Evolutionary conservation across 1,140 invertebrate genomes (phyloP).

Genomic region (Lycorma delicatula): DNA sequence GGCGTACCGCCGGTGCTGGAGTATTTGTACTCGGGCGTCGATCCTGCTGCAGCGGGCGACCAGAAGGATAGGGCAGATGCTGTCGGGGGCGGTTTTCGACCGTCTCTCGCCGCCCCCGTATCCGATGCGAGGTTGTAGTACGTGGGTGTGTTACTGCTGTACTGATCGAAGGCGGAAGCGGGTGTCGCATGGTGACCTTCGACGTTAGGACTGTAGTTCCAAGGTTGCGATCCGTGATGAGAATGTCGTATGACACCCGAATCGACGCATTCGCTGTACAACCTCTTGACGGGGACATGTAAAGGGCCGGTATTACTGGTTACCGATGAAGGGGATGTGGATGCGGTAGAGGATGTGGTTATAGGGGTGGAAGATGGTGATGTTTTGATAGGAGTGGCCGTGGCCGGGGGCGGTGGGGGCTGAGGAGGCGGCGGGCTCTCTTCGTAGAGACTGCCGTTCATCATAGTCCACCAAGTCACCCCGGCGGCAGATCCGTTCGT

Average conservation of each 20-base stretch:
- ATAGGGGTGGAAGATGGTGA: constrained; percentile 43
- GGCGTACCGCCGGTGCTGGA: constrained; percentile 41
- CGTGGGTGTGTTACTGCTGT: constrained; percentile 56
- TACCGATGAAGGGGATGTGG: constrained; percentile 59
- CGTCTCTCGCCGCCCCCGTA: constrained; percentile 45
- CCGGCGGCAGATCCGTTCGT: constrained; percentile 54
- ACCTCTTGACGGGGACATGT: constrained; percentile 74
- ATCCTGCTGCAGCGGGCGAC: constrained; percentile 50
- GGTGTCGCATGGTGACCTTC: constrained; percentile 45
- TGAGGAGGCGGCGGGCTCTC: constrained; percentile 50
- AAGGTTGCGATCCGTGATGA: constrained; percentile 51
- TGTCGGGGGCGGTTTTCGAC: constrained; percentile 42
- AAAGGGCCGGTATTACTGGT: constrained; percentile 56
- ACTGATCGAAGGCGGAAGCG: constrained; percentile 60
- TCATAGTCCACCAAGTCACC: constrained; percentile 72
- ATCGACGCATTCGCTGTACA: constrained; percentile 43
- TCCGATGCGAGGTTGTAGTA: constrained; percentile 64
- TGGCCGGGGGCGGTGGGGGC: constrained; percentile 45
- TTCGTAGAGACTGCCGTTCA: constrained; percentile 67
- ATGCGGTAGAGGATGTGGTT: constrained; percentile 48
- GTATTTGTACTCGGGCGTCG: constrained; percentile 51
- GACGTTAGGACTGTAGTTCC: constrained; percentile 59
- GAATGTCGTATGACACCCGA: constrained; percentile 64
- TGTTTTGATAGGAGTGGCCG: constrained; percentile 30
- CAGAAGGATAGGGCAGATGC: constrained; percentile 54